Evolutionary conservation across 1,140 invertebrate species (phyloP), one percentile per base, ranked within the genome.

Genomic region (Brachionus paranguensis): DNA sequence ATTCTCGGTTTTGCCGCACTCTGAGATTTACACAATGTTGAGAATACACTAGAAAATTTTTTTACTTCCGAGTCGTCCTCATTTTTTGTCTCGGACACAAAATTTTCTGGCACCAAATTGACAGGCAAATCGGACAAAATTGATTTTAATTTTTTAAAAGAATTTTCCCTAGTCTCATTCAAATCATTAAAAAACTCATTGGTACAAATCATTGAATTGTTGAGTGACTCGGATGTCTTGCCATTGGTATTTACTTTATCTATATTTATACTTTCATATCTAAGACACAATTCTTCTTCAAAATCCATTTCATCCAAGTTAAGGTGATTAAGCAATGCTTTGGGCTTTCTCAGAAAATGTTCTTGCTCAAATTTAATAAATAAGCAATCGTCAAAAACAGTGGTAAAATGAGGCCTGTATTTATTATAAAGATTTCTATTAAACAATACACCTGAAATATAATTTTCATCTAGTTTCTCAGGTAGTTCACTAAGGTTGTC

Each of bases 211-310:
- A 76, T 50, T 12, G 72, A 50, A 14, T 1, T 24, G 7, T 45
- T 76, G 11, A 29, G 72, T 7, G 72, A 74, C 20, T 20, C 37
- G 4, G 70, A 4, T 50, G 45, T 47, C 20, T 24, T 43, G 7
- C 20, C 14, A 29, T 53, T 53, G 2, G 72, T 76, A 29, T 47
- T 76, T 33, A 76, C 43, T 76, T 68, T 81, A 81, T 68, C 64
- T 45, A 81, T 60, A 64, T 68, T 81, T 81, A 81, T 81, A 8
- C 41, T 64, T 37, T 81, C 78, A 47, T 37, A 81, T 81, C 53
- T 81, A 0, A 68, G 60, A 27, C 78, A 81, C 37, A 81, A 27
- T 17, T 81, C 78, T 29, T 68, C 33, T 47, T 81, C 78, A 37
- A 81, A 33, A n/a, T 60, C 53, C 78, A 81, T 81, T 11, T 81